These are phyloP conservation scores for Zootermopsis nevadensis DNA, from an alignment of 2,888 invertebrate genomes.

Conservation along the genomic window DNA sequence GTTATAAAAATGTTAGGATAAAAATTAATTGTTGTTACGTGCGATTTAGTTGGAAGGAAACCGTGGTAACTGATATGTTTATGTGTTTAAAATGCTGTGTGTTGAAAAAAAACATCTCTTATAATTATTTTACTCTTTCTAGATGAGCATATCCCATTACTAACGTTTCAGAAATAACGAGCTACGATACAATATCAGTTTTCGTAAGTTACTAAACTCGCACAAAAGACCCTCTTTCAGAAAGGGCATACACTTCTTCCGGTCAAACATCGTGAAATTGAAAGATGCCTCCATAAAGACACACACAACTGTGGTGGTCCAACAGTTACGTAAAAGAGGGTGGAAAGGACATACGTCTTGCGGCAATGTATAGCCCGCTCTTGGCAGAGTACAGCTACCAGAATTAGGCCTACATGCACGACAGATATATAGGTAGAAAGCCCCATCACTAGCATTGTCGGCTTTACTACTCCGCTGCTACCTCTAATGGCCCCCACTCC, in stretches of 20 bases:
- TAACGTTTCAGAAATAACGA: too few species aligned
- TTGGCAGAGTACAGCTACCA: neutral
- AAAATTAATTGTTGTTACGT: too few species aligned
- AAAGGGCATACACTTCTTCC: neutral
- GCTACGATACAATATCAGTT: too few species aligned
- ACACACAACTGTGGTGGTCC: neutral
- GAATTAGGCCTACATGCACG: neutral
- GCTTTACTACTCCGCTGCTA: conserved; percentile 4
- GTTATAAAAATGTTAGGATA: too few species aligned
- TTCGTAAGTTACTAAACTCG: too few species aligned
- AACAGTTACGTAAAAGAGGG: neutral
- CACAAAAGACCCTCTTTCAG: neutral
- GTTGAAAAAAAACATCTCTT: too few species aligned
- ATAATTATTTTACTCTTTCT: too few species aligned
- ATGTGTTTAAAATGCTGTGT: too few species aligned
- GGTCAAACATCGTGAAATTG: neutral
- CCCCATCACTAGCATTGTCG: conserved; percentile 15
- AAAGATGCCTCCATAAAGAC: neutral
- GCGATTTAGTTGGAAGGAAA: too few species aligned
- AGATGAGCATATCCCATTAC: too few species aligned
- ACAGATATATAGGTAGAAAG: conserved; percentile 25
- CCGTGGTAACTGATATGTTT: too few species aligned
- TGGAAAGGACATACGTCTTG: neutral
- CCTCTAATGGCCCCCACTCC: conserved; percentile 27
- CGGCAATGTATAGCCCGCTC: neutral